Evolutionary conservation across 1,140 invertebrate species (phyloP).

Genomic region (Orchesella cincta): DNA sequence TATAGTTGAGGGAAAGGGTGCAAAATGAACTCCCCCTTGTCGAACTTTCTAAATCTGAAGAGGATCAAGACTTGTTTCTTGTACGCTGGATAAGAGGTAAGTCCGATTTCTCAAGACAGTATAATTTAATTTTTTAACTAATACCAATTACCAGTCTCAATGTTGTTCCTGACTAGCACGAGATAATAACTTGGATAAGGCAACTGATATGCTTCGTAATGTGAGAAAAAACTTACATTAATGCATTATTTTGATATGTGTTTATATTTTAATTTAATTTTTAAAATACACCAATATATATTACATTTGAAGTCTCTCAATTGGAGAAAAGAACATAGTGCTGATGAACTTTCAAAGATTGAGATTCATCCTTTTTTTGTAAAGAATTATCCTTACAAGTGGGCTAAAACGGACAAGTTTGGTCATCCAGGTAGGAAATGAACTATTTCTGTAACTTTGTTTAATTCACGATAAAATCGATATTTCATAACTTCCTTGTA

Average conservation of each 20-base stretch:
- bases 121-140: background rate
- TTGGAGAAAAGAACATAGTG: background rate
- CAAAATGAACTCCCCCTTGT: background rate
- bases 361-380: background rate
- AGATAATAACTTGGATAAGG: background rate
- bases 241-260: too few relatives aligned
- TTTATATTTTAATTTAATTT: too few relatives aligned
- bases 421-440: background rate
- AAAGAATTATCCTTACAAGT: background rate
- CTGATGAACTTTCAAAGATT: background rate
- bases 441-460: background rate
- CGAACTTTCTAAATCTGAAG: background rate
- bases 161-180: background rate
- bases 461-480: too few relatives aligned
- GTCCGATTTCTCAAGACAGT: background rate
- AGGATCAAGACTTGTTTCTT: background rate
- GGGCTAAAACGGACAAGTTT: background rate
- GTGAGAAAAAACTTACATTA: background rate
- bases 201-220: background rate
- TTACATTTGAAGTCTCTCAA: background rate
- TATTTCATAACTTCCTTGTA: background rate
- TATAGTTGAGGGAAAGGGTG: background rate
- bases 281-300: background rate
- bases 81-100: background rate
- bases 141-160: background rate